Evolutionary conservation across 2,888 invertebrate genomes (phyloP).

Genomic region (Idaea biselata): DNA sequence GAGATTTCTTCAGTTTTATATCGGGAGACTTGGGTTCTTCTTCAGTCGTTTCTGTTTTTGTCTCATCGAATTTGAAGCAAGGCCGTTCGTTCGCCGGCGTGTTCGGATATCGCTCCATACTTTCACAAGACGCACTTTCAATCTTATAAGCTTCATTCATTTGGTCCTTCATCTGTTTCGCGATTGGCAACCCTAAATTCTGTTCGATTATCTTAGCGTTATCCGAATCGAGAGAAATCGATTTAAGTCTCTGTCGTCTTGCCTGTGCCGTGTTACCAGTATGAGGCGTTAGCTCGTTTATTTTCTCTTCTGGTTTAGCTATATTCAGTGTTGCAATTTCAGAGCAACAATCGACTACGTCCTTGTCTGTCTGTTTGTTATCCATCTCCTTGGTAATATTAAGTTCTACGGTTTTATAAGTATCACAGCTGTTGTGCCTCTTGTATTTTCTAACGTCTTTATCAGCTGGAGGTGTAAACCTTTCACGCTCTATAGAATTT

Average conservation of each 20-base stretch:
- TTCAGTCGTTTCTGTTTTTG: slow-evolving; percentile 38
- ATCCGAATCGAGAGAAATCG: slow-evolving; percentile 79
- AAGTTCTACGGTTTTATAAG: slow-evolving; percentile 63
- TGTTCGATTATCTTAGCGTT: slow-evolving; percentile 81
- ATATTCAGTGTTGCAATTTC: slow-evolving; percentile 59
- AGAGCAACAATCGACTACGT: slow-evolving; percentile 69
- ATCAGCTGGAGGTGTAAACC: slow-evolving; percentile 68
- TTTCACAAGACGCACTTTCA: slow-evolving; percentile 70
- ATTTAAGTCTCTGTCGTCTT: slow-evolving; percentile 75
- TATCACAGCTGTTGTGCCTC: slow-evolving; percentile 71
- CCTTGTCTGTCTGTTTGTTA: slow-evolving; percentile 50
- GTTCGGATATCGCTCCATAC: slow-evolving; percentile 59
- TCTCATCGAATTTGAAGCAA: slow-evolving; percentile 66
- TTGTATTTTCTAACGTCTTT: slow-evolving; percentile 66
- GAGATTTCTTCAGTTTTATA: slow-evolving; percentile 57
- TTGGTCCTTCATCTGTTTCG: slow-evolving; percentile 76
- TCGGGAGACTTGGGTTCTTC: slow-evolving; percentile 59
- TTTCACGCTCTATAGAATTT: slow-evolving; percentile 68
- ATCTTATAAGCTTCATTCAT: slow-evolving; percentile 73
- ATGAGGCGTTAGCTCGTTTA: slow-evolving; percentile 46
- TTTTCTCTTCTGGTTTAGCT: slow-evolving; percentile 50
- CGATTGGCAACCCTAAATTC: slow-evolving; percentile 77
- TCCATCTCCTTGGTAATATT: slow-evolving; percentile 56
- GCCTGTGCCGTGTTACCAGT: slow-evolving; percentile 61
- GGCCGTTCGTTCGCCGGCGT: slow-evolving; percentile 58